Conservation (phyloP, 2,113 vertebrate species). For the Takifugu flavidus region DNA sequence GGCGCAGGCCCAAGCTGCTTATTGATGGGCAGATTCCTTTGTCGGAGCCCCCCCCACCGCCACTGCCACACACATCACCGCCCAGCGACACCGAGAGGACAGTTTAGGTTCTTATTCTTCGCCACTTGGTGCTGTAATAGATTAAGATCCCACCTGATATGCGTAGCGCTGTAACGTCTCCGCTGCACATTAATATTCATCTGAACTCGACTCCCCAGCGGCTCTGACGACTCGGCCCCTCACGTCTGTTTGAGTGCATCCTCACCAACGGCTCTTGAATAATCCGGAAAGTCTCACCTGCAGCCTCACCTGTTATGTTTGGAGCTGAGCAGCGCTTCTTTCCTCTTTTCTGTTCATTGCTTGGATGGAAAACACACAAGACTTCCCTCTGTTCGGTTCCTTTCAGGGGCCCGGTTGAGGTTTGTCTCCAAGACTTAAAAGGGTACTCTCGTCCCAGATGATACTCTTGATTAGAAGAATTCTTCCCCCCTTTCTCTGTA, state of each 20-base stretch:
- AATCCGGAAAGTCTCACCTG: background rate
- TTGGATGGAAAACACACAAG: no score
- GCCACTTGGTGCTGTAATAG: background rate
- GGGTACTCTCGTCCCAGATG: no score
- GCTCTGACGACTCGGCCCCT: slow-evolving; percentile 41
- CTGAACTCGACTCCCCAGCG: slow-evolving; percentile 28
- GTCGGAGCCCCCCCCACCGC: slow-evolving; percentile 31
- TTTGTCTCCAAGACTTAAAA: no score
- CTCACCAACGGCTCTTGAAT: slow-evolving; percentile 3
- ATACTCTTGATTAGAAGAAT: no score
- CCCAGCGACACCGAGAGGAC: background rate
- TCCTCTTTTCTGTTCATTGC: no score
- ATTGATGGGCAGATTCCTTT: slow-evolving; percentile 67
- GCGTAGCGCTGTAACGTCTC: slow-evolving; percentile 29
- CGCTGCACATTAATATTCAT: slow-evolving; percentile 65
- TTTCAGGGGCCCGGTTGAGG: no score
- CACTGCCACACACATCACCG: slow-evolving; percentile 7
- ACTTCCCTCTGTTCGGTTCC: no score
- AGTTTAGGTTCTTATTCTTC: background rate
- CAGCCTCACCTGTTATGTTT: no score
- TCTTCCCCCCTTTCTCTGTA: no score
- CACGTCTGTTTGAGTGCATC: slow-evolving; percentile 48
- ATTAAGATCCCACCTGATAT: background rate
- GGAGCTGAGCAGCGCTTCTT: no score
- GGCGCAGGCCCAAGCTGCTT: slow-evolving; percentile 65